phyloP scores from a whole-genome alignment of 2,113 vertebrate species.

The Hippoglossus stenolepis region DNA sequence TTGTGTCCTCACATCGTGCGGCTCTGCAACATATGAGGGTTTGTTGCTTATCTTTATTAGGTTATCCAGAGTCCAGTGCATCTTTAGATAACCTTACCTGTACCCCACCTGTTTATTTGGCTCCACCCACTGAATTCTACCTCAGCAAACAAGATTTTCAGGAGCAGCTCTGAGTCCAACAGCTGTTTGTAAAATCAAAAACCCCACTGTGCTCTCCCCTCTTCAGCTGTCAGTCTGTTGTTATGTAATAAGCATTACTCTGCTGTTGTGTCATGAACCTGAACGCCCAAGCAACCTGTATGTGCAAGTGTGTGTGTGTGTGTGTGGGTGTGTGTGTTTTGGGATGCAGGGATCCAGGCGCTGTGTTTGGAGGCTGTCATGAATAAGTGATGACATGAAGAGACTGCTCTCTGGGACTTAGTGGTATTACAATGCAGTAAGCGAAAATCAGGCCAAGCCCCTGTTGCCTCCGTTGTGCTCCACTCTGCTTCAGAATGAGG shows the following conservation, averaged over 20 bases:
- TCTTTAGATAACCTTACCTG: background rate
- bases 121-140: background rate
- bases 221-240: background rate
- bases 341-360: conserved; percentile 13
- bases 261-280: conserved; percentile 6
- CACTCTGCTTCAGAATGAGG: conserved; percentile 1
- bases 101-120: background rate
- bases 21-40: too few species aligned
- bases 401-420: conserved; percentile 65
- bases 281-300: background rate
- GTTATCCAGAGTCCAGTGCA: background rate
- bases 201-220: background rate
- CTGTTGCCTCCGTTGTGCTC: conserved; percentile 54
- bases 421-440: conserved; percentile 74
- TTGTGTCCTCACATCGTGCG: too few species aligned
- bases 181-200: background rate
- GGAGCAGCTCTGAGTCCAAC: background rate
- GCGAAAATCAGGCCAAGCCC: conserved; percentile 76
- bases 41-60: background rate
- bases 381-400: conserved; percentile 78
- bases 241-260: background rate
- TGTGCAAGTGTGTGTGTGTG: background rate
- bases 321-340: conserved; percentile 1
- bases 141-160: background rate
- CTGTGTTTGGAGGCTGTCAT: conserved; percentile 67